Percentiles rank a stretch among this genome's conserved stretches.
Conservation (phyloP, 2,888 invertebrate genomes). For the Gerris lacustris region DNA sequence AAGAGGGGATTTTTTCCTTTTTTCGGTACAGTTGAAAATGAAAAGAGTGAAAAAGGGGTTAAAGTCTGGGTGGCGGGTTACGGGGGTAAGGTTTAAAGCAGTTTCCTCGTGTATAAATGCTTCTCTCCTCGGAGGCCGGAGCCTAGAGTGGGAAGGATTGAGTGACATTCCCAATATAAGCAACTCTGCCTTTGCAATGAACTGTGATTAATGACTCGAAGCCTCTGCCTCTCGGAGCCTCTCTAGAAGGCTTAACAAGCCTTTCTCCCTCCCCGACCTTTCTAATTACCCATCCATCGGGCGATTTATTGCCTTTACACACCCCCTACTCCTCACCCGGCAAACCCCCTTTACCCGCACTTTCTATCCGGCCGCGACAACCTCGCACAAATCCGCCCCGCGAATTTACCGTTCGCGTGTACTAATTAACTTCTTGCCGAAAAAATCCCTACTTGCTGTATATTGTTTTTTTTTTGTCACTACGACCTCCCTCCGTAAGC, state of each 20-base stretch:
- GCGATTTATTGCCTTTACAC: background rate
- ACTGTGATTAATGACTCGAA: slow-evolving; percentile 10
- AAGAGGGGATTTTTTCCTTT: background rate
- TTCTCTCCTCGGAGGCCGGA: too few species aligned
- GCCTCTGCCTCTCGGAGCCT: background rate
- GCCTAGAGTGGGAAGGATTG: background rate
- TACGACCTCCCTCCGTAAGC: too few species aligned
- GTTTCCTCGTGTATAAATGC: too few species aligned
- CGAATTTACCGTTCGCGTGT: too few species aligned
- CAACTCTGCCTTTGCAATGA: slow-evolving; percentile 14
- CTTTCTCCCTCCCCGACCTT: background rate
- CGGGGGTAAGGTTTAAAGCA: background rate
- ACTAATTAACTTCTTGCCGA: too few species aligned
- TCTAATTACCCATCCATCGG: slow-evolving; percentile 1
- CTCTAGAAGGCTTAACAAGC: background rate
- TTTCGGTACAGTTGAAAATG: too few species aligned
- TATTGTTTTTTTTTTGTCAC: too few species aligned
- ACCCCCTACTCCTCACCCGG: background rate
- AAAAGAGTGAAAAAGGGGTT: slow-evolving; percentile 11
- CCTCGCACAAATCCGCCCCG: too few species aligned
- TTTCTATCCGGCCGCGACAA: too few species aligned
- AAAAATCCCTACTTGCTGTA: too few species aligned
- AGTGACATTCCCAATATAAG: slow-evolving; percentile 5
- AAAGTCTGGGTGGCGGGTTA: slow-evolving; percentile 2
- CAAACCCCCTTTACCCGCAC: too few species aligned